phyloP scores from a whole-genome alignment of 2,797 vertebrate genomes.

The Hybognathus amarus region DNA sequence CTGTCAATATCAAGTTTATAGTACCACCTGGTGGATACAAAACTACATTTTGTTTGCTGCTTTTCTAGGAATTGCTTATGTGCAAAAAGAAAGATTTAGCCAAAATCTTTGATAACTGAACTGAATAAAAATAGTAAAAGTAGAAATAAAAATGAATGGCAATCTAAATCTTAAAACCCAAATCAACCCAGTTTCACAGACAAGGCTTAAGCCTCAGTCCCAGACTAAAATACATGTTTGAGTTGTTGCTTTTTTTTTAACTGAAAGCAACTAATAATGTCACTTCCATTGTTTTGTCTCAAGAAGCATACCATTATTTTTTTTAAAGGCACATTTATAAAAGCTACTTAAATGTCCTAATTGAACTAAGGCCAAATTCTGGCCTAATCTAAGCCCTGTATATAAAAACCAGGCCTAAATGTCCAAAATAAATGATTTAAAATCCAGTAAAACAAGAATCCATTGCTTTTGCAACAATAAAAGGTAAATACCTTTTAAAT shows the following conservation, averaged over 20 bases:
- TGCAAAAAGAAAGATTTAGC: neutral
- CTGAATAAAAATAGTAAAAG: neutral
- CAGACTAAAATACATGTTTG: too few relatives aligned
- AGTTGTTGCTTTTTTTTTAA: too few relatives aligned
- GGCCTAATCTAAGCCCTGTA: too few relatives aligned
- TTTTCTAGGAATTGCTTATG: neutral
- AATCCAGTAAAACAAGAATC: neutral
- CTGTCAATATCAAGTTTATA: neutral
- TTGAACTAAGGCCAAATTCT: too few relatives aligned
- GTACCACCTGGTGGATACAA: constrained; percentile 46
- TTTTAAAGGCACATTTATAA: too few relatives aligned
- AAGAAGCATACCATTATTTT: too few relatives aligned
- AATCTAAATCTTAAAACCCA: neutral
- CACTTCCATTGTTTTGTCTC: too few relatives aligned
- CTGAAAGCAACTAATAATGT: too few relatives aligned
- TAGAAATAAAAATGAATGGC: neutral
- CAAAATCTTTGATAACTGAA: neutral
- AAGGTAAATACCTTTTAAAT: constrained; percentile 30
- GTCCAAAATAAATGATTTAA: neutral
- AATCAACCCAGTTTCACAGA: too few relatives aligned
- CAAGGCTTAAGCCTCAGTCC: too few relatives aligned
- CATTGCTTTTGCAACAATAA: neutral
- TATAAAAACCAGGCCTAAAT: too few relatives aligned
- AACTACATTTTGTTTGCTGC: neutral
- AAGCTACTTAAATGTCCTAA: too few relatives aligned